Conservation (phyloP, 2,113 vertebrate species). For the Salvelinus fontinalis region DNA sequence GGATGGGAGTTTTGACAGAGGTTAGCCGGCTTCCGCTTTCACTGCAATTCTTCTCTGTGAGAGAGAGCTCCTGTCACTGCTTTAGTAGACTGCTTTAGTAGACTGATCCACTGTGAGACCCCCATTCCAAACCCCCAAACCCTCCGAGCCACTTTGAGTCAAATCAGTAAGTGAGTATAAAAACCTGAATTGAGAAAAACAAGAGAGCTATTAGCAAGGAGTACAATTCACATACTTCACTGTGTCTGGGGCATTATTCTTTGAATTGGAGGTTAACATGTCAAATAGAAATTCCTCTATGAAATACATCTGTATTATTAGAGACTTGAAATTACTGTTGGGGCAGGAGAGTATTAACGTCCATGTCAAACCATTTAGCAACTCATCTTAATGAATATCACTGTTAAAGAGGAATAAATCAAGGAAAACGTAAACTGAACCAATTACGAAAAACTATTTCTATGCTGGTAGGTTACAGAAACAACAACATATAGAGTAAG, state of each 20-base stretch:
- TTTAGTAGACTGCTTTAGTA: constrained; percentile 66
- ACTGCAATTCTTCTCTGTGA: constrained; percentile 69
- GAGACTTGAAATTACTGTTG: constrained; percentile 9
- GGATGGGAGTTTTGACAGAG: constrained; percentile 77
- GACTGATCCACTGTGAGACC: constrained; percentile 72
- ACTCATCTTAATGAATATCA: constrained; percentile 69
- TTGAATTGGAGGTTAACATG: constrained; percentile 68
- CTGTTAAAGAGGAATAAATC: constrained; percentile 74
- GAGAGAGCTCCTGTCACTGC: constrained; percentile 71
- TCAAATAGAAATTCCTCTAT: constrained; percentile 68
- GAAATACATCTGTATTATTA: constrained; percentile 55
- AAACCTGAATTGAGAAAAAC: constrained; percentile 62
- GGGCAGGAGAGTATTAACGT: constrained; percentile 62
- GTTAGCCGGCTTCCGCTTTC: constrained; percentile 75
- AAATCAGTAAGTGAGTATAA: constrained; percentile 52
- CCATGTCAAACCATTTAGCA: constrained; percentile 73
- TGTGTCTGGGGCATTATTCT: constrained; percentile 55
- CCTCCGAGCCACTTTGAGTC: constrained; percentile 68
- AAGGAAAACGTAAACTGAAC: constrained; percentile 73
- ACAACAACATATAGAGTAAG: constrained; percentile 27
- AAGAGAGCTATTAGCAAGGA: constrained; percentile 71
- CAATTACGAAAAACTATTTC: constrained; percentile 53
- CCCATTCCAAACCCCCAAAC: constrained; percentile 63
- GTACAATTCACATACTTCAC: constrained; percentile 58
- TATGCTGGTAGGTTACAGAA: constrained; percentile 8